Base-by-base conservation (phyloP, 2,797 vertebrate species). In the Premnoplex brunnescens region DNA sequence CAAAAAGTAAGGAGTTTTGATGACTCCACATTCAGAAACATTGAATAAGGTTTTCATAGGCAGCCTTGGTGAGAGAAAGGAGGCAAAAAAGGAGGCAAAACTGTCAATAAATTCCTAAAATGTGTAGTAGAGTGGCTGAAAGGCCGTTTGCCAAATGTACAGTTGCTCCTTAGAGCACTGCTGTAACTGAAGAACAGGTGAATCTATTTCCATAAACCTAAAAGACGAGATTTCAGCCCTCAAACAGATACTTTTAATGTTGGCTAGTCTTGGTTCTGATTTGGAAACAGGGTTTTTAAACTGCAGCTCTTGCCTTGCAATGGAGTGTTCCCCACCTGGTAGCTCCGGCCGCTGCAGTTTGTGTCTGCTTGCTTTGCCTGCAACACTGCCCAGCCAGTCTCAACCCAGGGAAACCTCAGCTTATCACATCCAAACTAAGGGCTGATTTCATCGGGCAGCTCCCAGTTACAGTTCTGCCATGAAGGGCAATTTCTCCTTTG, bases 51-150 rank as follows among this genome's bases (percentile, higher is more conserved):
- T 63, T 75, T 72, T 59, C 26, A 7, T 20, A 46, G 72, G 16
- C 52, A 51, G 2, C 49, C 9, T 62, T 28, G 27, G 17, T 55
- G 48, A 63, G 60, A 82, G 39, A 48, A 84, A 84, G 14, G 49
- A 49, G 48, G 6, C 41, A 20, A 27, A 60, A 48, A 84, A 84
- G 14, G 49, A 49, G 48, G 6, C 41, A 20, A 27, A 60, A 43
- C 14, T 49, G 7, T 3, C 32, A 30, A 5, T 48, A 48, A 52
- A 28, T 82, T 2, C 23, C 26, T 60, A 0, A 19, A 34, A 7
- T 0, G 2, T 12, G 36, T 10, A 1, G 26, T 9, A 6, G 26
- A 41, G 30, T 12, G 26, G 37, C 44, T 69, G 13, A 36, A 28
- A 52, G 66, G 39, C 39, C 18, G 1, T 43, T 54, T 87, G 32